A percentile compares a stretch with the other conserved stretches of the same genome.
Evolutionary conservation across 2,797 vertebrate genomes (phyloP).

Genomic region (Channa striata): DNA sequence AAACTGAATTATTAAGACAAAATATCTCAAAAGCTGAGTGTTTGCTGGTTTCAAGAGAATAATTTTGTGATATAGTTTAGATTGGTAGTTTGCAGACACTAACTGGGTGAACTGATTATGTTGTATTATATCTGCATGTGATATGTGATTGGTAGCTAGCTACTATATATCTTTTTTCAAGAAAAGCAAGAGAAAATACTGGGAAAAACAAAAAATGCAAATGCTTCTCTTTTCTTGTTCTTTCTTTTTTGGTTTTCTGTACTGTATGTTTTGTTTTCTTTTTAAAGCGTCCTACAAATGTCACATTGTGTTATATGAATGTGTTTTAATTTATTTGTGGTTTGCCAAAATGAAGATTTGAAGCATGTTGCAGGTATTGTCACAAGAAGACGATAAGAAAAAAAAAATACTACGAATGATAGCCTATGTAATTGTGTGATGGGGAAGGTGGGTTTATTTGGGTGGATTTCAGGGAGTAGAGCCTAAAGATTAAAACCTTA

Average conservation of each 20-base stretch:
- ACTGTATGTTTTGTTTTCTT: constrained; percentile 74
- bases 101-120: constrained; percentile 87
- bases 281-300: constrained; percentile 77
- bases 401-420: constrained; percentile 63
- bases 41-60: constrained; percentile 85
- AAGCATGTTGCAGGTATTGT: constrained; percentile 85
- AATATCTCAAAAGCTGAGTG: constrained; percentile 84
- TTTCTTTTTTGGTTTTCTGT: constrained; percentile 63
- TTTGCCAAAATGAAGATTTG: constrained; percentile 88
- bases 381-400: constrained; percentile 76
- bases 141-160: constrained; percentile 89
- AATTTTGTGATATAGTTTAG: constrained; percentile 89
- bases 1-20: constrained; percentile 79
- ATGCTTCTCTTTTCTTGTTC: constrained; percentile 76
- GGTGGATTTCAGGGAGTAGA: constrained; percentile 54
- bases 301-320: constrained; percentile 84
- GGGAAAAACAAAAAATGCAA: constrained; percentile 71
- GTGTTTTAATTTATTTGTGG: constrained; percentile 88
- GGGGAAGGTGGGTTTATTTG: constrained; percentile 63
- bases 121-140: constrained; percentile 92
- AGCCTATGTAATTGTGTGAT: constrained; percentile 76
- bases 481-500: constrained; percentile 55
- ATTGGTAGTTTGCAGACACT: constrained; percentile 88
- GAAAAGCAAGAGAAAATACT: constrained; percentile 80
- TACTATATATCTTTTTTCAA: constrained; percentile 83